These are phyloP conservation scores for Catagonus wagneri DNA, from an alignment of 2,113 vertebrate species.

Conservation along the genomic window DNA sequence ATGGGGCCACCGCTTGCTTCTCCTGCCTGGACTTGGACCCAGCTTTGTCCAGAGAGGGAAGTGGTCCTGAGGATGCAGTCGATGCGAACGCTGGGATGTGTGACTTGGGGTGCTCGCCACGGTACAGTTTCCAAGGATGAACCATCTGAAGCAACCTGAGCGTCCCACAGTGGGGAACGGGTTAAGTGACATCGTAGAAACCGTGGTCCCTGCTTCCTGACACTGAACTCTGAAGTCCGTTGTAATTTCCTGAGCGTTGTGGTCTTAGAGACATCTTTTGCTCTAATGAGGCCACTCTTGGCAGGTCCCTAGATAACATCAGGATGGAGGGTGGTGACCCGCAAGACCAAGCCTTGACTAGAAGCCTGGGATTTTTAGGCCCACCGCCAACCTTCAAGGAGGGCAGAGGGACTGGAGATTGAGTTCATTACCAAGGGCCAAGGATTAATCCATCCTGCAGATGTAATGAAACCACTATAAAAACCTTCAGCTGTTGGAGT, in stretches of 20 bases:
- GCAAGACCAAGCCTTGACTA: background rate
- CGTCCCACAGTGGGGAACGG: background rate
- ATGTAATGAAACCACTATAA: background rate
- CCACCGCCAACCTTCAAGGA: background rate
- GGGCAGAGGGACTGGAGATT: background rate
- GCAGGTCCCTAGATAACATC: no score
- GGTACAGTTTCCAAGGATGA: background rate
- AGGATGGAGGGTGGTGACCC: background rate
- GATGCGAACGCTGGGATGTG: accelerated
- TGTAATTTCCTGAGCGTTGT: background rate
- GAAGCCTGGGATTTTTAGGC: background rate
- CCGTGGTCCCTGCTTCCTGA: background rate
- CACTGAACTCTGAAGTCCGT: background rate
- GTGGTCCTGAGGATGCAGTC: background rate
- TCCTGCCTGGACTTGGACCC: background rate
- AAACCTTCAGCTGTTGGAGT: no score
- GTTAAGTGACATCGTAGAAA: background rate
- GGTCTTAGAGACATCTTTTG: background rate
- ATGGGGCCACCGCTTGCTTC: background rate
- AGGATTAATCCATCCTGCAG: background rate
- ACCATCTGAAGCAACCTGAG: accelerated
- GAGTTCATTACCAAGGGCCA: background rate
- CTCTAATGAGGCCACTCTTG: background rate
- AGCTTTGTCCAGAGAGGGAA: background rate
- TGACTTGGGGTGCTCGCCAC: accelerated